Conservation (phyloP, 30 jellyfish, hydroid and myxozoan genomes). For the Sanderia malayensis region DNA sequence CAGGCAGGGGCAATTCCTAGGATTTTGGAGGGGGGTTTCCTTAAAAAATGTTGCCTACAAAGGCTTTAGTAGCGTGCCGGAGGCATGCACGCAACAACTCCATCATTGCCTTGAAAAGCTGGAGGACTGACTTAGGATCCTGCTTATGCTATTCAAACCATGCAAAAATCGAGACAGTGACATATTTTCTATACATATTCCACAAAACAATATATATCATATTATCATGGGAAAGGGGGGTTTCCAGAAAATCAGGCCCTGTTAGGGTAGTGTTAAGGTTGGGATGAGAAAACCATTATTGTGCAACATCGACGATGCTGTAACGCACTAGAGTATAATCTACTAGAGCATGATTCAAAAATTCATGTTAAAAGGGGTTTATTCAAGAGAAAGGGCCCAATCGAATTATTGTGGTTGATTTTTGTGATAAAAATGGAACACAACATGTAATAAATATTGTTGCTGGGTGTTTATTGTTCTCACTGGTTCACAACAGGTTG, state of each 20-base stretch:
- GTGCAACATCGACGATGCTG: too few relatives aligned
- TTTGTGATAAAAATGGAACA: conserved; percentile 1
- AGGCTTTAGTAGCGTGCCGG: conserved; percentile 5
- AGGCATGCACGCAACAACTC: conserved; percentile 5
- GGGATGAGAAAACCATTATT: too few relatives aligned
- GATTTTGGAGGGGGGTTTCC: background rate
- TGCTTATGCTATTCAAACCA: conserved; percentile 3
- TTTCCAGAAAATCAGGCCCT: too few relatives aligned
- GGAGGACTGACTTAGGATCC: background rate
- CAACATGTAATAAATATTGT: conserved; percentile 8
- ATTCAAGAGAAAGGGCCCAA: background rate
- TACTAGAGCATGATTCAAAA: too few relatives aligned
- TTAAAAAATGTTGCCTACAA: background rate
- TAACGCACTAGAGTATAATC: too few relatives aligned
- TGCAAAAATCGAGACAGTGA: conserved; percentile 1
- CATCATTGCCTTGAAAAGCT: background rate
- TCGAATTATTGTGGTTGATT: background rate
- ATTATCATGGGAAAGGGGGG: too few relatives aligned
- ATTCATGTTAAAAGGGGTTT: background rate
- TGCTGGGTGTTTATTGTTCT: conserved; percentile 3
- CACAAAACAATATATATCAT: too few relatives aligned
- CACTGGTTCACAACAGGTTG: conserved; percentile 21
- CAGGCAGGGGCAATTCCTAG: conserved; percentile 3
- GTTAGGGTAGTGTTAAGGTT: too few relatives aligned
- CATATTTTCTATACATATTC: background rate